phyloP scores from a whole-genome alignment of 2,113 vertebrate genomes.

The Pluvialis apricaria region DNA sequence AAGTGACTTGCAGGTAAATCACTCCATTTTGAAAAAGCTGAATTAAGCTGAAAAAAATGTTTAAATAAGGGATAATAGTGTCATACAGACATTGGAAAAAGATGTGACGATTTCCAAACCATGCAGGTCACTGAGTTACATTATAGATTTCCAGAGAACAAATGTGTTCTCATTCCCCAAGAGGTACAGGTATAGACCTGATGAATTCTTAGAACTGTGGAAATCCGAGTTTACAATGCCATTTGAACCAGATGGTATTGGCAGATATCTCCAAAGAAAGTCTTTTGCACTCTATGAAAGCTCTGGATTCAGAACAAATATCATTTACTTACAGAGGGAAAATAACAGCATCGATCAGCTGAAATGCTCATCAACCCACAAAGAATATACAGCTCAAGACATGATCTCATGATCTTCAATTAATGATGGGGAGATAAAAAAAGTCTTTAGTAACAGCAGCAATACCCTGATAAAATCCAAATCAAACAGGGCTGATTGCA shows the following conservation, averaged over 20 bases:
- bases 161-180: not conserved
- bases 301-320: not conserved
- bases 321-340: not conserved
- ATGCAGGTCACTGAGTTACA: not conserved
- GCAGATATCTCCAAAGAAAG: not conserved
- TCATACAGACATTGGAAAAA: not conserved
- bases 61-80: not conserved
- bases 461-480: not conserved
- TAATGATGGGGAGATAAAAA: not conserved
- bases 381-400: not conserved
- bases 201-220: not conserved
- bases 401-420: not conserved
- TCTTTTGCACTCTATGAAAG: not conserved
- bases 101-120: not conserved
- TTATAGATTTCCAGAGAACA: not conserved
- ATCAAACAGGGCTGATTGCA: not conserved
- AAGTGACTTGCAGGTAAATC: not conserved
- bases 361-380: not conserved
- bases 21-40: not conserved
- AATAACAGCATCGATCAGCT: not conserved
- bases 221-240: not conserved
- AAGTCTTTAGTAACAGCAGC: not conserved
- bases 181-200: not conserved
- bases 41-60: not conserved
- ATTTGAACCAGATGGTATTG: not conserved